Percentiles rank a stretch among this genome's conserved stretches.
Conservation (phyloP, 35 echinoderm and acorn worm species). For the Heliocidaris tuberculata region DNA sequence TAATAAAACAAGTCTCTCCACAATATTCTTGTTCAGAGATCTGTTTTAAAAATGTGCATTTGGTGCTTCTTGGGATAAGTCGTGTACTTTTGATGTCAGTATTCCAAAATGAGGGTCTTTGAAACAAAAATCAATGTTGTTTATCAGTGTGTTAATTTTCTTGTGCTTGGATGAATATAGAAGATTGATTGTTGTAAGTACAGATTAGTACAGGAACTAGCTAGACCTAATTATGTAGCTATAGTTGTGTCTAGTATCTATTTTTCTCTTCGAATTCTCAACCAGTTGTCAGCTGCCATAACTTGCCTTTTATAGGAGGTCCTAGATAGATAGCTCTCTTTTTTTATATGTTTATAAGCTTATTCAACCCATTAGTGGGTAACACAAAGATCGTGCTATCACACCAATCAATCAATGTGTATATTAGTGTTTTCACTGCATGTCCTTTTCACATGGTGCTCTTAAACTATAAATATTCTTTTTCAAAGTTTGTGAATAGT, state of each 20-base stretch:
- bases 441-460: constrained; percentile 29
- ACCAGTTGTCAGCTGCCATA: constrained; percentile 52
- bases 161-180: constrained; percentile 42
- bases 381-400: not conserved
- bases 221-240: constrained; percentile 27
- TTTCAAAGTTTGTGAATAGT: constrained; percentile 30
- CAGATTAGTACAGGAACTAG: constrained; percentile 14
- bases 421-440: constrained; percentile 28
- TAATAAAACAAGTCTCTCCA: constrained; percentile 37
- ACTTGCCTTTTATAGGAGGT: not conserved
- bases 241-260: constrained; percentile 19
- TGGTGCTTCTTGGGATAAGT: constrained; percentile 29
- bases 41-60: constrained; percentile 21
- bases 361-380: not conserved
- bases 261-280: not conserved
- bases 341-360: constrained; percentile 35
- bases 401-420: constrained; percentile 12
- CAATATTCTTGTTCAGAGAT: constrained; percentile 23
- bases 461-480: constrained; percentile 30
- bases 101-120: constrained; percentile 23
- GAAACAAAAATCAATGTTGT: constrained; percentile 17
- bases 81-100: constrained; percentile 20
- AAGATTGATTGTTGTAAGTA: constrained; percentile 32
- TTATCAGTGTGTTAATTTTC: constrained; percentile 39
- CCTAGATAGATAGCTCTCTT: not conserved